Evolutionary conservation across 2,888 invertebrate species (phyloP), one percentile per base, ranked within the genome.

Genomic region (Pyrochroa serraticornis): DNA sequence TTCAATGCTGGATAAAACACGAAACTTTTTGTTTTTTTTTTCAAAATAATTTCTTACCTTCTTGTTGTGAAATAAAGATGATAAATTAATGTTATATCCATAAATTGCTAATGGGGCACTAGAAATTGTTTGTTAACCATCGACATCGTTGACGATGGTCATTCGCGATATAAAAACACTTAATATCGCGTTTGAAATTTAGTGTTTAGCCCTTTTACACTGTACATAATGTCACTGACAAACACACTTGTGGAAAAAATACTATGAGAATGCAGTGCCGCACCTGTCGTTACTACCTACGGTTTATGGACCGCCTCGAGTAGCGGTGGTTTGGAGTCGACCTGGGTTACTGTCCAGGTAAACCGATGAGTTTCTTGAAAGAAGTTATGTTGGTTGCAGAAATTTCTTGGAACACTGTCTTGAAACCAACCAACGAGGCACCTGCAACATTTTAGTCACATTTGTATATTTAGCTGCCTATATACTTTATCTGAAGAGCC

Each of bases 211-310:
- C 22, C 3, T 5, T 22, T 5, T 5, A 5, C 22, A 22, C 22
- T 22, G 22, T 22, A 22, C 22, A 22, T 22, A 22, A 22, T 22
- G 22, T 22, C 22, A 22, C 22, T 22, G 22, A 22, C 22, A 22
- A 22, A 22, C 22, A 22, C 22, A 22, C 22, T 22, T 22, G 5
- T 32, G 43, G 13, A 51, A 60, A 57, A 55, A 43, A 55, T 48
- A 58, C 42, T 46, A 50, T n/a, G 55, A 64, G 62, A 69, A 69
- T 68, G 68, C 61, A 56, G 58, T 52, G 67, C 66, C 70, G 71
- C 72, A 72, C 73, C 72, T 72, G 72, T 71, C 64, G 66, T 64
- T 62, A 62, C 63, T 66, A 67, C 65, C 68, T 64, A 65, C 71
- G 62, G 55, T 22, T 32, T 42, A 30, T 42, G 22, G 22, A 61